A percentile compares a stretch with the other conserved stretches of the same genome.
phyloP scores from a whole-genome alignment of 2,797 vertebrate genomes.

The Spizella passerina region DNA sequence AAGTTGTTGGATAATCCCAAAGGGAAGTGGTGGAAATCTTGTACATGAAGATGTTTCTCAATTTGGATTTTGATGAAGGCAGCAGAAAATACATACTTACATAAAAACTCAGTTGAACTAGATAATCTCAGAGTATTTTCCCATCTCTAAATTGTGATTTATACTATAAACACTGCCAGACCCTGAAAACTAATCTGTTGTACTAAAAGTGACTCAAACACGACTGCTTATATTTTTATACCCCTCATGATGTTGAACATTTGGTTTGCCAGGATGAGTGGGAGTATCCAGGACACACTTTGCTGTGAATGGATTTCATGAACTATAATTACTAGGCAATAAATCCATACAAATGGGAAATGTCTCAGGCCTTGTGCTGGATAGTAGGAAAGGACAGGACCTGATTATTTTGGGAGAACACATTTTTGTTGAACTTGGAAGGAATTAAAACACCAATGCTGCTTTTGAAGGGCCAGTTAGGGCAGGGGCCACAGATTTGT shows the following conservation, averaged over 20 bases:
- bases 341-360: conserved; percentile 62
- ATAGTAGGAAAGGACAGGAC: conserved; percentile 47
- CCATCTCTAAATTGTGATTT: conserved; percentile 46
- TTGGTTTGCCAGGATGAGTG: conserved; percentile 31
- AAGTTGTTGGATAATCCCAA: conserved; percentile 18
- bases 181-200: conserved; percentile 22
- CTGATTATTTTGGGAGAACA: not conserved
- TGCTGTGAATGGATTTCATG: conserved; percentile 54
- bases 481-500: conserved; percentile 33
- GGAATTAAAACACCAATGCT: conserved; percentile 60
- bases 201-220: conserved; percentile 41
- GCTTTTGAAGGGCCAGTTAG: conserved; percentile 62
- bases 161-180: conserved; percentile 34
- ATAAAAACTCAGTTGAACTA: not conserved
- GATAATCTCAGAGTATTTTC: conserved; percentile 45
- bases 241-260: conserved; percentile 37
- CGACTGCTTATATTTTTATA: conserved; percentile 37
- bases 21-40: conserved; percentile 19
- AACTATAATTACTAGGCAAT: conserved; percentile 58
- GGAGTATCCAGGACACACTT: conserved; percentile 27
- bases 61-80: conserved; percentile 27
- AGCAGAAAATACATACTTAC: not conserved
- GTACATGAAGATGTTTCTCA: not conserved
- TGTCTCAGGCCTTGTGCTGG: conserved; percentile 23
- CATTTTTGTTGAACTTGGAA: conserved; percentile 66